These are phyloP conservation scores for Sinocyclocheilus anshuiensis DNA, from an alignment of 2,113 vertebrate species.

Conservation along the genomic window DNA sequence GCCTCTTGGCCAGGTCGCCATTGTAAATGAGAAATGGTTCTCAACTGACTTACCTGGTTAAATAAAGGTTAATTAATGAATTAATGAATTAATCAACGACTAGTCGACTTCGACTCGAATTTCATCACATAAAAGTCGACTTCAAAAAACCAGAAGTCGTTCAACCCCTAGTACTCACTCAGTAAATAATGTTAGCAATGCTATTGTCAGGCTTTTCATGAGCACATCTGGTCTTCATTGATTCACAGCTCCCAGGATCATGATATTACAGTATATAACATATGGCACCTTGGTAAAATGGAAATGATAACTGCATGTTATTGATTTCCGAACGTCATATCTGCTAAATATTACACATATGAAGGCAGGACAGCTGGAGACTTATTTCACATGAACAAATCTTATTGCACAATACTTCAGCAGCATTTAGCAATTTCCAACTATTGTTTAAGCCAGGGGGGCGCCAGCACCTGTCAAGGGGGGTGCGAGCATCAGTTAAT, in stretches of 20 bases:
- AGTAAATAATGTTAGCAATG: conserved; percentile 13
- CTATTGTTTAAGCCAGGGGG: neutral
- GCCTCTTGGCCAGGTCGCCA: no score
- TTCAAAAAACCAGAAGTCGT: no score
- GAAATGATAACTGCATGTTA: neutral
- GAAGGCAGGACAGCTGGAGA: neutral
- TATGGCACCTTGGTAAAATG: conserved; percentile 6
- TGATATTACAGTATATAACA: neutral
- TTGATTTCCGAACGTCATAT: neutral
- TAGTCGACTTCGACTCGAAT: no score
- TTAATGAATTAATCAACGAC: no score
- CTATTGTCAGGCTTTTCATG: neutral
- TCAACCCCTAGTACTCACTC: neutral
- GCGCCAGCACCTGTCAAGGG: no score
- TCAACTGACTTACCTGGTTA: no score
- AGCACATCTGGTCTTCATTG: neutral
- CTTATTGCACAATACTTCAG: neutral
- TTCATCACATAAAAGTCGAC: no score
- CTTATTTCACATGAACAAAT: neutral
- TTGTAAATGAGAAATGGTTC: no score
- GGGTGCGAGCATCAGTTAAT: no score
- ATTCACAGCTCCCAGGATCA: neutral
- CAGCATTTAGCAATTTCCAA: neutral
- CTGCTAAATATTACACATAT: neutral
- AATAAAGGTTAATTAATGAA: no score